phyloP scores from a whole-genome alignment of 2,113 vertebrate genomes.

The Cebidichthys violaceus region DNA sequence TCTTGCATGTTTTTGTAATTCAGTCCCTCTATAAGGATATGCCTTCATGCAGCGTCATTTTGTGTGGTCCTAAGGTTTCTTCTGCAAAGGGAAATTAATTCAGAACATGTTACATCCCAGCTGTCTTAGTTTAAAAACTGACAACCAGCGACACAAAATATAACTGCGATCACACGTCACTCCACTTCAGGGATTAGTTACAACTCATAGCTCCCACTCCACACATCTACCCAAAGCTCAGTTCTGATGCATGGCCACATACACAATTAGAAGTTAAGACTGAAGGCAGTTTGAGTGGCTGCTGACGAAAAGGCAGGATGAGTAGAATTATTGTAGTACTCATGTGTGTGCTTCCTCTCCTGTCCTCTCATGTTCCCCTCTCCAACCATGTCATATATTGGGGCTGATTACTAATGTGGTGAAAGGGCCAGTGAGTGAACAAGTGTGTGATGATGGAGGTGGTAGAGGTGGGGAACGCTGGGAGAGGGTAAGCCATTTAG shows the following conservation, averaged over 20 bases:
- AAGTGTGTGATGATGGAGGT: constrained; percentile 58
- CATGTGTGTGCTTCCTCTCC: constrained; percentile 13
- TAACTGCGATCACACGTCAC: constrained; percentile 28
- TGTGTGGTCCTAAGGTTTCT: neutral
- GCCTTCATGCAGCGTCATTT: constrained; percentile 6
- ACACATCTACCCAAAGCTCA: constrained; percentile 10
- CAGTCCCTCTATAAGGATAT: constrained; percentile 9
- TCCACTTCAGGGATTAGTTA: constrained; percentile 61
- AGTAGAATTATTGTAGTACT: constrained; percentile 64
- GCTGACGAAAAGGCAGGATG: constrained; percentile 57
- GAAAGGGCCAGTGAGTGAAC: constrained; percentile 56
- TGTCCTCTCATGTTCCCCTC: constrained; percentile 36
- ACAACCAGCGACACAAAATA: constrained; percentile 26
- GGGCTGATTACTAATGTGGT: constrained; percentile 63
- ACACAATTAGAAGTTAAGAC: constrained; percentile 69
- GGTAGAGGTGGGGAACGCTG: constrained; percentile 33
- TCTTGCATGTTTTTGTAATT: constrained; percentile 31
- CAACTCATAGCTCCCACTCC: constrained; percentile 2
- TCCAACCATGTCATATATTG: constrained; percentile 46
- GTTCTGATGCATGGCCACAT: constrained; percentile 55
- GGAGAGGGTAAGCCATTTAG: constrained; percentile 55
- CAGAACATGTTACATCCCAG: neutral
- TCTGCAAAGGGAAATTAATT: neutral
- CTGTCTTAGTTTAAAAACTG: neutral
- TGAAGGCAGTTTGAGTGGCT: constrained; percentile 55